Evolutionary conservation across 1,140 invertebrate species (phyloP).

Genomic region (Phortica variegata): DNA sequence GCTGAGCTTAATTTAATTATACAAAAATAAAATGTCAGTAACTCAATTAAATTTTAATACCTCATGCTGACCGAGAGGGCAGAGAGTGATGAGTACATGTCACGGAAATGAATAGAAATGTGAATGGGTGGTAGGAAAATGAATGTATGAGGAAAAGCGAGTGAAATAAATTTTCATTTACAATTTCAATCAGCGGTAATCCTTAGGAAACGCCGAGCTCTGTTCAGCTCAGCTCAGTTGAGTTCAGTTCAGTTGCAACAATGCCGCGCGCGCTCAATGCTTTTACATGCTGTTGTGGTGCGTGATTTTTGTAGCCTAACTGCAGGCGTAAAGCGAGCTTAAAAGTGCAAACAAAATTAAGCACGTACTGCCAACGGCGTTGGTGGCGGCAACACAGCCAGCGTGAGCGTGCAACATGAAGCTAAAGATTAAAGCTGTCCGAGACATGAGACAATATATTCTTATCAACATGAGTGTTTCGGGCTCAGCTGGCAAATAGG

Average conservation of each 20-base stretch:
- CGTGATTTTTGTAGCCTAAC: conserved; percentile 52
- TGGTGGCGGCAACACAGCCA: conserved; percentile 14
- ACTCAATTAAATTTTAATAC: conserved; percentile 55
- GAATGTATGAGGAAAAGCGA: conserved; percentile 8
- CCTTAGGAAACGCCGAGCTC: conserved; percentile 43
- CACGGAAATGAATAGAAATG: conserved; percentile 2
- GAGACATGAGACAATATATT: conserved; percentile 55
- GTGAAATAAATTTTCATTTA: conserved; percentile 57
- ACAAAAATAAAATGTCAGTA: conserved; percentile 55
- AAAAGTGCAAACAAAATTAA: conserved; percentile 54
- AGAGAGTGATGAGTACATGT: background rate
- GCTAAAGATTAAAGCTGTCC: conserved; percentile 49
- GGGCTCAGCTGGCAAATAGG: conserved; percentile 2
- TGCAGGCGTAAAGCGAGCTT: conserved; percentile 44
- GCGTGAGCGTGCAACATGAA: conserved; percentile 22
- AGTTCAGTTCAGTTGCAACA: no score
- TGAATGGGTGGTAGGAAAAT: background rate
- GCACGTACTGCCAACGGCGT: conserved; percentile 38
- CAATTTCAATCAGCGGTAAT: conserved; percentile 56
- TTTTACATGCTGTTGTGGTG: conserved; percentile 16
- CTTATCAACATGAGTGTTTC: conserved; percentile 35
- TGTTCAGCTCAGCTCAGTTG: no score
- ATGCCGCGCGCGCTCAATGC: conserved; percentile 7
- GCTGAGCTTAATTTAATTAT: conserved; percentile 52
- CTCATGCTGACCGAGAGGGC: conserved; percentile 15